phyloP scores from a whole-genome alignment of 2,797 vertebrate species.

The Eurystomus glaucurus region DNA sequence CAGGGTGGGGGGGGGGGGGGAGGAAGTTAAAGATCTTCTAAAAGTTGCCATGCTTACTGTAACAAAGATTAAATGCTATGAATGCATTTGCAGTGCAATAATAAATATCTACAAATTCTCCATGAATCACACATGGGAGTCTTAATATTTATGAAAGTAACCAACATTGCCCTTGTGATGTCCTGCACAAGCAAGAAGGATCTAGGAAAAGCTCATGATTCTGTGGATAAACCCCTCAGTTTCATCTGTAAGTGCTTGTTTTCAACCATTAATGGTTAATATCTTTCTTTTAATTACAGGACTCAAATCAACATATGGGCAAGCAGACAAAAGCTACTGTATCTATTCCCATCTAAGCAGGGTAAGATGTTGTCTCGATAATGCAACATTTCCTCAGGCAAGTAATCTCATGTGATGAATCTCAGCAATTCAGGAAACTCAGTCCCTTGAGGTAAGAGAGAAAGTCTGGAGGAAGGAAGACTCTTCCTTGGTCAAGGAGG shows the following conservation, averaged over 20 bases:
- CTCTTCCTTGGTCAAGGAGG: no score
- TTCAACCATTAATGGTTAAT: not conserved
- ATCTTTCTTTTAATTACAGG: not conserved
- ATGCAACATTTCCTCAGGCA: not conserved
- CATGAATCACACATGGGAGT: not conserved
- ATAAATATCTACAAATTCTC: not conserved
- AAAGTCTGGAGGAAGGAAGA: no score
- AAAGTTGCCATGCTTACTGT: not conserved
- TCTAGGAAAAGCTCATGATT: not conserved
- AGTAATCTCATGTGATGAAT: not conserved
- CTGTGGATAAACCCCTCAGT: not conserved
- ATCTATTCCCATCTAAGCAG: not conserved
- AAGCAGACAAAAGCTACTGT: not conserved
- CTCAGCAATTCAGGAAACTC: not conserved
- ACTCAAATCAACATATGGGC: not conserved
- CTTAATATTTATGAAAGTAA: not conserved
- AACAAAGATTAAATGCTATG: not conserved
- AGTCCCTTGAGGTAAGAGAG: no score
- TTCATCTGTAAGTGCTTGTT: not conserved
- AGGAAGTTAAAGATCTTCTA: not conserved
- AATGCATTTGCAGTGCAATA: not conserved
- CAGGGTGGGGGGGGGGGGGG: no score
- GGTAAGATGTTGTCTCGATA: not conserved
- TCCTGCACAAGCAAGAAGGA: not conserved
- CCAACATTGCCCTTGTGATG: not conserved